A percentile compares a stretch with the other conserved stretches of the same genome.
These are phyloP conservation scores for Criorhina ranunculi DNA, from an alignment of 2,888 invertebrate genomes.

Conservation along the genomic window DNA sequence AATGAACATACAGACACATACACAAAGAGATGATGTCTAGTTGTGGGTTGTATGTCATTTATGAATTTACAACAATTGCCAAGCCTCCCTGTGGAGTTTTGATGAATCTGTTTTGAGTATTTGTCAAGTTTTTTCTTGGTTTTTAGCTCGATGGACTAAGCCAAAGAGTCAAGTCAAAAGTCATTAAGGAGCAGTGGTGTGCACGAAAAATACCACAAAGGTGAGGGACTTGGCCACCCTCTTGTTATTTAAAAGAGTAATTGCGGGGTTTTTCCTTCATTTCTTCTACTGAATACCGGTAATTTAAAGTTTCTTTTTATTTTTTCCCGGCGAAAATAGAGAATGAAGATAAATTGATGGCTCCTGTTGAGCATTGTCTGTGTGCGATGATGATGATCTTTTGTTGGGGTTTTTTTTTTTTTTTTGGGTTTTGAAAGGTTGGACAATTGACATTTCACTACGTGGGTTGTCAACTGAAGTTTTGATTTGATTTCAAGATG, in stretches of 20 bases:
- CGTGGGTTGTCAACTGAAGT: constrained; percentile 1
- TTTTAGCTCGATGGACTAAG: constrained; percentile 40
- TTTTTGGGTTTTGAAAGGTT: constrained; percentile 1
- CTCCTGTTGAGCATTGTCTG: background rate
- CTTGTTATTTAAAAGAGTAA: constrained; percentile 19
- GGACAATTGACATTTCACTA: constrained; percentile 18
- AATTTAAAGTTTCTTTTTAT: constrained; percentile 7
- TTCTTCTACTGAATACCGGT: constrained; percentile 8
- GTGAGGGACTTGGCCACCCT: constrained; percentile 42
- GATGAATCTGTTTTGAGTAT: constrained; percentile 46
- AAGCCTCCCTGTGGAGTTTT: constrained; percentile 25
- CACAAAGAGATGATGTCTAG: constrained; percentile 6
- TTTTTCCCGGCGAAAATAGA: background rate
- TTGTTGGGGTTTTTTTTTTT: background rate
- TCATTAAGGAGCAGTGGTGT: constrained; percentile 40
- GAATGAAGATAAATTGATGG: constrained; percentile 8
- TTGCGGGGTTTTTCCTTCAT: background rate
- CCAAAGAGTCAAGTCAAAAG: constrained; percentile 44
- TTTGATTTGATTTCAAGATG: constrained; percentile 8
- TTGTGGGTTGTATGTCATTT: constrained; percentile 19
- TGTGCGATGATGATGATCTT: background rate
- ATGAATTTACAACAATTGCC: background rate
- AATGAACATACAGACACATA: background rate
- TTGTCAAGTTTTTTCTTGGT: constrained; percentile 33
- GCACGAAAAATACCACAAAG: constrained; percentile 21